Evolutionary conservation across 1,140 invertebrate genomes (phyloP), one percentile per base, ranked within the genome.

Genomic region (Drosophila littoralis): DNA sequence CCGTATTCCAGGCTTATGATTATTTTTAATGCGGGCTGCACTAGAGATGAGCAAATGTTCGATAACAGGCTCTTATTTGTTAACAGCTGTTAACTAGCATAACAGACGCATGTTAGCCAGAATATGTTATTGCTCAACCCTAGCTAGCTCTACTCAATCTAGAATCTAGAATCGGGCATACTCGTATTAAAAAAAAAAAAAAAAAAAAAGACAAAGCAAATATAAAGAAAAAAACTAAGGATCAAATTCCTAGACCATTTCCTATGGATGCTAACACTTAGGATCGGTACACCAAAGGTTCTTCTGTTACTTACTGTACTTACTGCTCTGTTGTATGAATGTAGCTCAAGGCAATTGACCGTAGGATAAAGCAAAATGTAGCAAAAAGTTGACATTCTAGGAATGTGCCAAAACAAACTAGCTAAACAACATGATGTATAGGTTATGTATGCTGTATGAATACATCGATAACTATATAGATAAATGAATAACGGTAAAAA

Each of bases 131-230:
- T 33, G 43, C 54, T 63, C 59, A 60, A 22, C 8, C 35, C 61
- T 15, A 55, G 50, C 32, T 73, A 15, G 40, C 48, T 88, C 75
- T 77, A 86, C 68, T 88, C 76, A 74, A 88, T 88, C 75, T 64
- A 60, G 13, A 51, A 52, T 51, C 22, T 22, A 28, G 22, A 28
- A 28, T 43, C 5, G 40, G 22, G 43, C 10, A 40, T 13, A 28
- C 12, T 33, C 22, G 0, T 5, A 28, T 33, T 7, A 4, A 7
- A 52, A 35, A 33, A 8, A 33, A 51, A 6, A 28, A 28, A 45
- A 10, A 32, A 33, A 51, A 6, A 28, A 28, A 45, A 10, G 13
- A 46, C n/a, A 10, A 28, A 48, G 10, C 6, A 28, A 40, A 40
- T 40, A 40, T 8, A 48, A 12, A 1, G 22, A 28, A 17, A 5